phyloP scores from a whole-genome alignment of 2,888 invertebrate genomes.

The Celastrina argiolus region DNA sequence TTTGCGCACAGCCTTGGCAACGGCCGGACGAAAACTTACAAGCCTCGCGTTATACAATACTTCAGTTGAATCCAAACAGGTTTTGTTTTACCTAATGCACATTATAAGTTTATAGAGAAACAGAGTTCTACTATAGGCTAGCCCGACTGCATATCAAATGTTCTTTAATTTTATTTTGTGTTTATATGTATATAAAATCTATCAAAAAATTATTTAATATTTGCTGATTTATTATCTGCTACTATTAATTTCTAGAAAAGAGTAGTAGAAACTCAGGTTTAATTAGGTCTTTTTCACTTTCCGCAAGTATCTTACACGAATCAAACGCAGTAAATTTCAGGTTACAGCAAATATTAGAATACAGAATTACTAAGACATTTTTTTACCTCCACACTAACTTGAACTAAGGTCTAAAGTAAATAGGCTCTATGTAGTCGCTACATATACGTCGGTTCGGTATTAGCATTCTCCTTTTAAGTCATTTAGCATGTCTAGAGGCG shows the following conservation, averaged over 20 bases:
- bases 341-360: neutral
- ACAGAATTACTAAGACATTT: too few relatives aligned
- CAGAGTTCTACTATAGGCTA: conserved; percentile 20
- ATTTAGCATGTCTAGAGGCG: conserved; percentile 33
- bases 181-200: neutral
- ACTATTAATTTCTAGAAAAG: neutral
- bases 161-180: conserved; percentile 4
- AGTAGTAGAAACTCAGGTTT: too few relatives aligned
- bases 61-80: conserved; percentile 40
- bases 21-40: conserved; percentile 38
- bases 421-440: conserved; percentile 6
- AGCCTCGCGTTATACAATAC: conserved; percentile 44
- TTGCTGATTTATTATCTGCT: neutral
- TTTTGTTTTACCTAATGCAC: conserved; percentile 42
- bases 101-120: conserved; percentile 39
- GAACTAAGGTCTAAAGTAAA: neutral
- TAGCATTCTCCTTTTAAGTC: conserved; percentile 37
- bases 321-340: neutral
- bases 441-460: conserved; percentile 30
- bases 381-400: neutral
- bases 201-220: neutral
- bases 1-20: conserved; percentile 40
- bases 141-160: neutral
- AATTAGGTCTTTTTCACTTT: too few relatives aligned
- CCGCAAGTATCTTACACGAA: neutral